Conservation (phyloP, 2,113 vertebrate species). For the Alectura lathami region DNA sequence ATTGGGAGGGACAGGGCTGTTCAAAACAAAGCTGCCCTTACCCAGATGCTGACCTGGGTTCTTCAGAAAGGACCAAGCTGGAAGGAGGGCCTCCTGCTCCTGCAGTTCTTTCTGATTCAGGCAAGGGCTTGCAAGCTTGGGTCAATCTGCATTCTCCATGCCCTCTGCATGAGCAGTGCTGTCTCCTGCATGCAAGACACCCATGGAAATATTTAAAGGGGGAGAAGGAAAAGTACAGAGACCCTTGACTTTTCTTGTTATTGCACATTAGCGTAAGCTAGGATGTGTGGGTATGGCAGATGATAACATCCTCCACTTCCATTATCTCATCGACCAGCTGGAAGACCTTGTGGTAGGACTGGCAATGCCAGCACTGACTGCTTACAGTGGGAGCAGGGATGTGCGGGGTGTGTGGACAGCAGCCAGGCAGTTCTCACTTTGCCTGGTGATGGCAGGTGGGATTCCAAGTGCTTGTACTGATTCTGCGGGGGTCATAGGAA, state of each 20-base stretch:
- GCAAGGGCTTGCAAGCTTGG: background rate
- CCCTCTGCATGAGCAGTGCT: background rate
- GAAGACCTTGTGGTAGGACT: background rate
- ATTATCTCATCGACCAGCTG: fast-evolving
- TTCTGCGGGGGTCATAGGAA: background rate
- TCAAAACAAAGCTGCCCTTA: background rate
- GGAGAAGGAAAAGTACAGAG: too few relatives aligned
- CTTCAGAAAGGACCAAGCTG: background rate
- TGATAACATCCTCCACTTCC: too few relatives aligned
- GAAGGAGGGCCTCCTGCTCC: background rate
- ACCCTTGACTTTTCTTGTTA: background rate
- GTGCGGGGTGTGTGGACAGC: background rate
- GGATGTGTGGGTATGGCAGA: background rate
- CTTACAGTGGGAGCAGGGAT: fast-evolving
- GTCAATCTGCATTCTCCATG: background rate
- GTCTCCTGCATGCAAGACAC: background rate
- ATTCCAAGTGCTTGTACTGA: background rate
- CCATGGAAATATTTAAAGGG: background rate
- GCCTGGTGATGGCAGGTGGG: fast-evolving
- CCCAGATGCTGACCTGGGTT: background rate
- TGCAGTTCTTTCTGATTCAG: background rate
- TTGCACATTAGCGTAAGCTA: background rate
- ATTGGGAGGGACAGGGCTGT: background rate
- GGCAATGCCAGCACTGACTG: fast-evolving
- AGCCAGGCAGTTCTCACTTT: background rate